phyloP scores from a whole-genome alignment of 2,888 invertebrate species.

The Tetragnatha montana region DNA sequence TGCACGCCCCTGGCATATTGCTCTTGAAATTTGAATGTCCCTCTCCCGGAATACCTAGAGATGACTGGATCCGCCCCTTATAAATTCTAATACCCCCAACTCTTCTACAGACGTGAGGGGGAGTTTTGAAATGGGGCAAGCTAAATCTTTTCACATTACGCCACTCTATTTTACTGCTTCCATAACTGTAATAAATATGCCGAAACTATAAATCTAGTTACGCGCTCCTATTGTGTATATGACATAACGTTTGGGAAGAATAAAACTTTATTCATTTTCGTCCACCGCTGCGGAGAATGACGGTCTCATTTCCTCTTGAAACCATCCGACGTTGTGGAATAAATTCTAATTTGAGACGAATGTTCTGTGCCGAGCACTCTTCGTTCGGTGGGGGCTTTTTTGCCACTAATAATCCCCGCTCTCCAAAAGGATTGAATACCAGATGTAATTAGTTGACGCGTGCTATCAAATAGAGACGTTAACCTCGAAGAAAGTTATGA shows the following conservation, averaged over 20 bases:
- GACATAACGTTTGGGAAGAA: conserved; percentile 45
- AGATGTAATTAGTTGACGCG: no score
- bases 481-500: no score
- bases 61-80: conserved; percentile 34
- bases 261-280: conserved; percentile 57
- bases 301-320: conserved; percentile 60
- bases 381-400: background rate
- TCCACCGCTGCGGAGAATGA: conserved; percentile 56
- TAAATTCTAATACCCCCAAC: conserved; percentile 64
- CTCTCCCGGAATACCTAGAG: conserved; percentile 23
- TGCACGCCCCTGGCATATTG: conserved; percentile 42
- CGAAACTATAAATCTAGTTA: conserved; percentile 68
- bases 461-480: no score
- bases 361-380: conserved; percentile 11
- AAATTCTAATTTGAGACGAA: conserved; percentile 61
- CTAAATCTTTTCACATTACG: conserved; percentile 68
- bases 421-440: conserved; percentile 2
- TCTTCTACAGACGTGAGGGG: conserved; percentile 23
- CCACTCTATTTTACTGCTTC: conserved; percentile 66
- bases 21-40: conserved; percentile 45
- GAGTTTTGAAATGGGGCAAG: conserved; percentile 56
- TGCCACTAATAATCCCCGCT: background rate
- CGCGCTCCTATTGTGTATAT: conserved; percentile 53
- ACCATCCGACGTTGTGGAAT: conserved; percentile 38
- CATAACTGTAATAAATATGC: conserved; percentile 69